phyloP scores from a whole-genome alignment of 2,797 vertebrate species.

The Pangasius krempfi region DNA sequence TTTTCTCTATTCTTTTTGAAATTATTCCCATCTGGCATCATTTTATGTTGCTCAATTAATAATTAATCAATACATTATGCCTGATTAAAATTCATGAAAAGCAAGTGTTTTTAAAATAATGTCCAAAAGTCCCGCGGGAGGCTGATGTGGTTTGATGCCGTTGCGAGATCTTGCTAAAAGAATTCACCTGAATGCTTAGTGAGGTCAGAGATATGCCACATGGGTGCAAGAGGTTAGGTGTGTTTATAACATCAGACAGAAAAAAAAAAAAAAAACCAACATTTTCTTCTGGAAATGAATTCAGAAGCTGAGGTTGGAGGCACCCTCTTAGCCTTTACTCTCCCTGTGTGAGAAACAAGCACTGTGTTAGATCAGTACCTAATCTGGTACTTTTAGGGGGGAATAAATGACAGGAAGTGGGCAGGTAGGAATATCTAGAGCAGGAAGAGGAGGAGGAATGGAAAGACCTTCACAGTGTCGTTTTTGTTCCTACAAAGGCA shows the following conservation, averaged over 20 bases:
- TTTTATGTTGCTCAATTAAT: constrained; percentile 84
- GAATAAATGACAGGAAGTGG: constrained; percentile 8
- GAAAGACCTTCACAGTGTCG: not conserved
- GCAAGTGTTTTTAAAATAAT: constrained; percentile 82
- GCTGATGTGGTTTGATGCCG: constrained; percentile 72
- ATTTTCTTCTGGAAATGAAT: constrained; percentile 61
- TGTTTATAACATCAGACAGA: constrained; percentile 56
- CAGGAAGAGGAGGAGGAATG: not conserved
- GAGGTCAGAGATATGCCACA: constrained; percentile 72
- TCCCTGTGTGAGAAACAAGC: constrained; percentile 42
- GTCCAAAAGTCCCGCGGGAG: constrained; percentile 72
- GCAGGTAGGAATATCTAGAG: not conserved
- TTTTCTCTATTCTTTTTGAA: constrained; percentile 72
- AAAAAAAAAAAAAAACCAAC: constrained; percentile 19
- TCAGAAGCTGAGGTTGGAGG: constrained; percentile 45
- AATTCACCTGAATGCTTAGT: constrained; percentile 83
- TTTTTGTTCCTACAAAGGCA: not conserved
- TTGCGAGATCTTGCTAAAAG: constrained; percentile 79
- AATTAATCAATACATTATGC: constrained; percentile 83
- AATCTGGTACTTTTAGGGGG: constrained; percentile 36
- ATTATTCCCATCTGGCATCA: constrained; percentile 82
- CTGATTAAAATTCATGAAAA: constrained; percentile 85
- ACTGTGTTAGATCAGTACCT: constrained; percentile 48
- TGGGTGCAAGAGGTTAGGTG: constrained; percentile 61
- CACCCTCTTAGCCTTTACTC: constrained; percentile 21